A percentile compares a stretch with the other conserved stretches of the same genome.
phyloP scores from a whole-genome alignment of 1,140 invertebrate genomes.

The Neelides sp. region DNA sequence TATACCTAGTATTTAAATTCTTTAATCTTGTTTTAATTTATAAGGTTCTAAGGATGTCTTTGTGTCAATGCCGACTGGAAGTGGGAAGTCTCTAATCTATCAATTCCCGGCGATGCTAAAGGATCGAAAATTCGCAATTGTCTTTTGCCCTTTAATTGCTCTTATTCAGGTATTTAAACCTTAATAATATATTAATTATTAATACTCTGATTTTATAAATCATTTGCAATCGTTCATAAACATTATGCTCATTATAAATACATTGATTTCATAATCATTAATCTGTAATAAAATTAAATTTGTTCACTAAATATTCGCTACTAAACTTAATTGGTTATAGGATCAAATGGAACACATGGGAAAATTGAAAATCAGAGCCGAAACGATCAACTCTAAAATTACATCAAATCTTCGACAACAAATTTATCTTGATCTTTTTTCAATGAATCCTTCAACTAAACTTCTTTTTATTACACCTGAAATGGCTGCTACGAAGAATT shows the following conservation, averaged over 20 bases:
- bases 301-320: too few relatives aligned
- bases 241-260: neutral
- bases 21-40: conserved; percentile 8
- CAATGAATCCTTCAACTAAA: conserved; percentile 53
- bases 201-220: conserved; percentile 32
- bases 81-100: conserved; percentile 58
- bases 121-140: conserved; percentile 45
- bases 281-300: neutral
- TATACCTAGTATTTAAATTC: neutral
- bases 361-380: conserved; percentile 54
- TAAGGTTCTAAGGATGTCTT: conserved; percentile 50
- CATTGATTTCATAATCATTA: too few relatives aligned
- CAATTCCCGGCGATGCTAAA: conserved; percentile 52
- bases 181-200: neutral
- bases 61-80: conserved; percentile 59
- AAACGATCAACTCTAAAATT: conserved; percentile 82
- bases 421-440: conserved; percentile 59
- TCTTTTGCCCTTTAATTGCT: conserved; percentile 55
- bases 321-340: conserved; percentile 30
- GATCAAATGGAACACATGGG: conserved; percentile 46
- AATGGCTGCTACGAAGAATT: conserved; percentile 67
- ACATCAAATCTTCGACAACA: conserved; percentile 52
- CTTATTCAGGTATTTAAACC: conserved; percentile 44
- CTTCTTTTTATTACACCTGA: conserved; percentile 88
- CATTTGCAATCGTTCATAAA: conserved; percentile 2